phyloP scores from a whole-genome alignment of 2,113 vertebrate genomes.

The Lophotis ruficrista region DNA sequence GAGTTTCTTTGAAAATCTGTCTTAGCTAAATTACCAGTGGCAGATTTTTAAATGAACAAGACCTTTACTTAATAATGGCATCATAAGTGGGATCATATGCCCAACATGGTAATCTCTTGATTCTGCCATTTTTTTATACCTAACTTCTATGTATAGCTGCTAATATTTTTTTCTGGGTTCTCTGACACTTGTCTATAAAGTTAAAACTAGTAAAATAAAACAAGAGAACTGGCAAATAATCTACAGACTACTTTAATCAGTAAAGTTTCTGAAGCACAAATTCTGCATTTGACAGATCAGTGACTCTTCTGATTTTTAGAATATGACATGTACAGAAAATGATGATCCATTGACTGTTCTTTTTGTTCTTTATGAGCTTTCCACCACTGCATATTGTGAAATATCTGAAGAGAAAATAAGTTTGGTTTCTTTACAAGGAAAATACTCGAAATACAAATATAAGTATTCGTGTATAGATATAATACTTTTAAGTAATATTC shows the following conservation, averaged over 20 bases:
- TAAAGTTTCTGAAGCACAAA: neutral
- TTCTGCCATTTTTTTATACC: neutral
- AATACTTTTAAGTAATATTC: neutral
- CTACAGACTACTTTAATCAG: neutral
- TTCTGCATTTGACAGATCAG: neutral
- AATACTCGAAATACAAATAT: neutral
- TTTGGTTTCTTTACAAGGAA: neutral
- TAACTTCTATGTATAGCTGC: neutral
- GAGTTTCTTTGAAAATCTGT: neutral
- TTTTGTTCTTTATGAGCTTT: neutral
- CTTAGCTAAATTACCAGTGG: neutral
- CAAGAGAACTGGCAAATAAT: neutral
- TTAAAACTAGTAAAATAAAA: neutral
- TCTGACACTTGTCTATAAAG: neutral
- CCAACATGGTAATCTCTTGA: neutral
- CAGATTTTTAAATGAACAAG: neutral
- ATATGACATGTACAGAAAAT: neutral
- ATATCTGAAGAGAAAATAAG: neutral
- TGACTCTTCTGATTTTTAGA: neutral
- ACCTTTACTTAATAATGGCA: neutral
- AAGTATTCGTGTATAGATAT: neutral
- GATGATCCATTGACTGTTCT: neutral
- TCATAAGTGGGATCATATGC: neutral
- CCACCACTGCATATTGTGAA: neutral
- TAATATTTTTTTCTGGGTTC: neutral